These are phyloP conservation scores for Gortyna flavago DNA, from an alignment of 2,888 invertebrate genomes.

Conservation along the genomic window DNA sequence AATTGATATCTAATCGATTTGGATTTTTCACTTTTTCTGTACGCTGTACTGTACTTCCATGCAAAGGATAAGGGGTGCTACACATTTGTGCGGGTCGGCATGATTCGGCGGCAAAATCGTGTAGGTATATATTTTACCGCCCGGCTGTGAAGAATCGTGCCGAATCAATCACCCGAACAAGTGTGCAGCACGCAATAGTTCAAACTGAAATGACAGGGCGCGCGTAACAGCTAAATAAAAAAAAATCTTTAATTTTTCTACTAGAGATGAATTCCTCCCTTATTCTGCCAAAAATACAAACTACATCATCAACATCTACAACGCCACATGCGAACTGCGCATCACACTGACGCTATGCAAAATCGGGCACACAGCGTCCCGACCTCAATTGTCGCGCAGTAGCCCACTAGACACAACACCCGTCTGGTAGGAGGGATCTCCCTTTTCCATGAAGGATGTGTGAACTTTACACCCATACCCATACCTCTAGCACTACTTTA, in stretches of 20 bases:
- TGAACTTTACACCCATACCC: neutral
- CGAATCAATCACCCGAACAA: neutral
- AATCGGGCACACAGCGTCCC: neutral
- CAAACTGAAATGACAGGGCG: neutral
- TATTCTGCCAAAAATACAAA: neutral
- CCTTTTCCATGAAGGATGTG: neutral
- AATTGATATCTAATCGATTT: constrained; percentile 29
- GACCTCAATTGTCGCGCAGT: neutral
- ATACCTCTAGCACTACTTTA: no score
- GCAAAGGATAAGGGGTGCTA: neutral
- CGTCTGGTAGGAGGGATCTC: neutral
- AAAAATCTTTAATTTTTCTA: neutral
- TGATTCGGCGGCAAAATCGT: neutral
- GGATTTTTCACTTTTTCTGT: neutral
- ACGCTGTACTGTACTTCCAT: neutral
- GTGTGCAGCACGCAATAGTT: neutral
- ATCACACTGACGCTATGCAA: neutral
- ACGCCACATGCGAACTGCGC: neutral
- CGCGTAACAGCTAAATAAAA: neutral
- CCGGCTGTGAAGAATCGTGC: neutral
- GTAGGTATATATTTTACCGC: neutral
- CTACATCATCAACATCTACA: neutral
- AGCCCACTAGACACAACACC: neutral
- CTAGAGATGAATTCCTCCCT: neutral
- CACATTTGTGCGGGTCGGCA: no score